Evolutionary conservation across 1,140 invertebrate genomes (phyloP), one percentile per base, ranked within the genome.

Genomic region (Drosophila nigromelanica): DNA sequence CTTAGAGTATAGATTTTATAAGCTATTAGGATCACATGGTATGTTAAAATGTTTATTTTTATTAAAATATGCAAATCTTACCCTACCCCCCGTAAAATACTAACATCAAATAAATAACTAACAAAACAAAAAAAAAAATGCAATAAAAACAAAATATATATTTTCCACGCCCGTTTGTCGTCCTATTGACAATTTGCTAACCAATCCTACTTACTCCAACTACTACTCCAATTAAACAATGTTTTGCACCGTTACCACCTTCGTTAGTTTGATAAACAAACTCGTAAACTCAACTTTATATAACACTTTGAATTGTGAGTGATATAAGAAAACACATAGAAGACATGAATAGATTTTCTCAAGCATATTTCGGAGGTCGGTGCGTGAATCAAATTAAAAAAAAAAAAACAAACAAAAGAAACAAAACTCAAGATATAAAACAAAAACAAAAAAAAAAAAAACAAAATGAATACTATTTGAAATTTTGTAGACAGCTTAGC

Each of bases 1-100:
- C 94, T 95, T 99, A 94, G 99, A 99, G 94, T 99, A 99, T 95
- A 96, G 99, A 94, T 99, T 99, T 96, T 99, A 99, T 94, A 99
- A 99, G 95, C 96, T 99, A 94, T 95, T 99, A 94, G 98, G 98
- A 93, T 95, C 96, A 93, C 95, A 96, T 94, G 97, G 97, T 98
- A 92, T 95, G 95, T 94, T 78, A 40, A 76, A n/a, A 73, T 56
- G 60, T 73, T 70, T 66, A 18, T 75, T 50, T 42, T 54, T 15
- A 58, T 47, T 24, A 0, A 7, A 33, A 33, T n/a, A 30, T 47
- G 27, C 27, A 5, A 27, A 27, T 27, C 27, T 27, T 33, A n/a
- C 62, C 27, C 21, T 12, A 50, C 18, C 21, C 40, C 37, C 37
- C 35, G n/a, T 48, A 30, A 58, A 52, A 58, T 18, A 66, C 40